Evolutionary conservation across 2,113 vertebrate species (phyloP), one percentile per base, ranked within the genome.

Genomic region (Hippocampus mohnikei): DNA sequence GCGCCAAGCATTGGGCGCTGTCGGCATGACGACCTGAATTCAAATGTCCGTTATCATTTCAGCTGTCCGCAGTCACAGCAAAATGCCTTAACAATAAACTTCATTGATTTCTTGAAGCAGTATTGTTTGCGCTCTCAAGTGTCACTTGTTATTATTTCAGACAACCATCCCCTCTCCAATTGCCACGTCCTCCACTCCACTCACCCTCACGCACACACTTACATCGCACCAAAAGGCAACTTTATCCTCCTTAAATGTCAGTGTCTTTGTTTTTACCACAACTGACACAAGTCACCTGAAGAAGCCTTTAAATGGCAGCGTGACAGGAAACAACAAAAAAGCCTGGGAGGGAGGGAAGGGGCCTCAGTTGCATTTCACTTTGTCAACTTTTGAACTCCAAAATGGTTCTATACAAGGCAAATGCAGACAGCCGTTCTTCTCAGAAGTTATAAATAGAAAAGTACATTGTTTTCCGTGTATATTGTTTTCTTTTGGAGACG

Each of bases 91-190:
- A 76, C 59, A 75, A 78, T 78, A 76, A 73, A 78, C 56, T 8
- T 1, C 60, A 67, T 77, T 80, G 72, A 77, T 85, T 78, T 76
- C 46, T 71, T 67, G 2, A 73, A 77, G 74, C 66, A 69, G 69
- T 69, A 42, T 72, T 84, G 75, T 79, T 78, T 72, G 68, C 13
- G 3, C 42, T 65, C 37, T 23, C 50, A 25, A 70, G 55, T 82
- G 81, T 80, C 82, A 84, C 74, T 84, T 84, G 77, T 66, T 71
- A 86, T 87, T 74, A 79, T 82, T 71, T 78, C 48, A 41, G 69
- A 84, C 72, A 76, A 72, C 25, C 60, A 16, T 21, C 40, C 42
- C n/a, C 27, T 69, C 65, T 53, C 15, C 67, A 55, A n/a, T 75
- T 52, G 65, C 23, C 41, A 44, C n/a, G 2, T 65, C 27, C 44